phyloP scores from a whole-genome alignment of 1,140 invertebrate species.

The Elysia chlorotica region DNA sequence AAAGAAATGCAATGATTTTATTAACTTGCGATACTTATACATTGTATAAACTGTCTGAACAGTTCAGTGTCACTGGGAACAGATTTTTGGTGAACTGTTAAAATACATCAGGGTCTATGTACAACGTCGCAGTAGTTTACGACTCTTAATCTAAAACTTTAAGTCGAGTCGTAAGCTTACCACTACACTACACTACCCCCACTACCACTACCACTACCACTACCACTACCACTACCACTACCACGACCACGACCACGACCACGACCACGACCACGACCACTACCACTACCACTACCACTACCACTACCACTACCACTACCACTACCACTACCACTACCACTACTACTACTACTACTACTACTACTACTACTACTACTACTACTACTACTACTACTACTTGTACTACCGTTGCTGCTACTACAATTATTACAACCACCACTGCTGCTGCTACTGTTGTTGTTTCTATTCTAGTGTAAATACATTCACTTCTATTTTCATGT shows the following conservation, averaged over 20 bases:
- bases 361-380: conserved; percentile 8
- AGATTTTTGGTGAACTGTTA: too few relatives aligned
- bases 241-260: not conserved
- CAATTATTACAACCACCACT: not conserved
- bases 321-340: conserved; percentile 13
- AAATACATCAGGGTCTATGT: too few relatives aligned
- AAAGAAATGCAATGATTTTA: too few relatives aligned
- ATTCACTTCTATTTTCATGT: too few relatives aligned
- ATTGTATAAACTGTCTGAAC: too few relatives aligned
- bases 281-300: conserved; percentile 10
- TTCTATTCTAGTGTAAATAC: too few relatives aligned
- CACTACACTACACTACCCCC: not conserved
- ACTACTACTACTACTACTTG: conserved; percentile 9
- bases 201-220: conserved; percentile 4
- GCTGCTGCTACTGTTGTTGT: conserved; percentile 9
- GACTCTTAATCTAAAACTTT: too few relatives aligned
- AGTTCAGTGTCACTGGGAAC: too few relatives aligned
- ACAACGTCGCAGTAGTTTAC: too few relatives aligned
- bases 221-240: conserved; percentile 4
- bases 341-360: conserved; percentile 10
- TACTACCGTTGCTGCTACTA: not conserved
- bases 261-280: conserved; percentile 2
- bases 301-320: conserved; percentile 13
- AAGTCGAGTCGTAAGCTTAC: too few relatives aligned
- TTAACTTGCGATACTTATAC: too few relatives aligned